Evolutionary conservation across 2,797 vertebrate genomes (phyloP).

Genomic region (Tadarida brasiliensis): DNA sequence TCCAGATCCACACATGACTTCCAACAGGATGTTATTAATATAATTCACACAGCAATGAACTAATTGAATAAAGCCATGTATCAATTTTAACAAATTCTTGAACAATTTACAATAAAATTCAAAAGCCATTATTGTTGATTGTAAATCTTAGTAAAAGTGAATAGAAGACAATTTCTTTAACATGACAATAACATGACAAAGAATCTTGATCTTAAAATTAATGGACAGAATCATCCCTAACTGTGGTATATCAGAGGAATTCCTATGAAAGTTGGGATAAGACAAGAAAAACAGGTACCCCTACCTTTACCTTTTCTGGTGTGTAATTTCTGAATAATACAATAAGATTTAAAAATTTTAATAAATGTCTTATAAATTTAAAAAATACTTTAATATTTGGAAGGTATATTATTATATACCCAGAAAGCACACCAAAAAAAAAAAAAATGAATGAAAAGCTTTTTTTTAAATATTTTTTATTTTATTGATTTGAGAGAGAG

Average conservation of each 20-base stretch:
- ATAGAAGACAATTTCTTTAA: neutral
- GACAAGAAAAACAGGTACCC: neutral
- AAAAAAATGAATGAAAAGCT: neutral
- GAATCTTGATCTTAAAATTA: neutral
- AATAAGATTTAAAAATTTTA: neutral
- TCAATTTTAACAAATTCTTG: neutral
- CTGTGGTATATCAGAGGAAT: neutral
- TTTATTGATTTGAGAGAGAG: no score
- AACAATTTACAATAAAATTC: neutral
- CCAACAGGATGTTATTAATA: neutral
- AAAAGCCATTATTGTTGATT: neutral
- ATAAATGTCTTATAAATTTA: neutral
- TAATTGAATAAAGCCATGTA: neutral
- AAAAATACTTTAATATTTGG: neutral
- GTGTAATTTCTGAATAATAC: neutral
- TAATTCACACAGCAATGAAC: neutral
- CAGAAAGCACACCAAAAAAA: neutral
- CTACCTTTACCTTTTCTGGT: neutral
- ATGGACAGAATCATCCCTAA: neutral
- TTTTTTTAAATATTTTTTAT: no score
- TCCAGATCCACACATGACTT: neutral
- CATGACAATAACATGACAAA: neutral
- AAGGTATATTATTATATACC: neutral
- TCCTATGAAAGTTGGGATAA: neutral
- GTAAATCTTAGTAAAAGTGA: conserved; percentile 40